A percentile compares a stretch with the other conserved stretches of the same genome.
These are phyloP conservation scores for Sarcophaga subvicina DNA, from an alignment of 2,888 invertebrate genomes.

Conservation along the genomic window DNA sequence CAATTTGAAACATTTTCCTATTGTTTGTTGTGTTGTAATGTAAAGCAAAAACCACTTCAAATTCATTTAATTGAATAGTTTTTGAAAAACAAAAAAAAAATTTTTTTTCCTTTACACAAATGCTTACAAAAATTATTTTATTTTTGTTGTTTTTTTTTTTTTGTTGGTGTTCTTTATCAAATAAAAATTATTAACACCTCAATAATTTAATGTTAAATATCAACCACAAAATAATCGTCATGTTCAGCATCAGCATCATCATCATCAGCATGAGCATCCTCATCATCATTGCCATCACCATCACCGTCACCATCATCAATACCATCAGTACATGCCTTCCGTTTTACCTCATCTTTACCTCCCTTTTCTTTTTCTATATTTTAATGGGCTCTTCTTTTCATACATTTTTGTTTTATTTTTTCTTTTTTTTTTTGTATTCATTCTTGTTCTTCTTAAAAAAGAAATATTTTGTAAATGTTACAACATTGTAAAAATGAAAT, in stretches of 20 bases:
- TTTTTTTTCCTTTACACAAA: too few relatives aligned
- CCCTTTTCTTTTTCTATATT: not conserved
- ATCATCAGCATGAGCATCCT: conserved; percentile 21
- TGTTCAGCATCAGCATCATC: not conserved
- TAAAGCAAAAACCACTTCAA: too few relatives aligned
- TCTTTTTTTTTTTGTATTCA: not conserved
- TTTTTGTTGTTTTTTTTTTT: not conserved
- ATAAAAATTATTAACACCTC: conserved; percentile 78
- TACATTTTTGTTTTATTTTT: not conserved
- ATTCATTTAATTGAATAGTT: too few relatives aligned
- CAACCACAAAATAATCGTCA: conserved; percentile 58
- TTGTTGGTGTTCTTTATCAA: conserved; percentile 39
- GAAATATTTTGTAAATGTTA: conserved; percentile 38
- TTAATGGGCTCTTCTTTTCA: not conserved
- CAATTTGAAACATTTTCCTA: not conserved
- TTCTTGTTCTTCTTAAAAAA: not conserved
- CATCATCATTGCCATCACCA: conserved; percentile 17
- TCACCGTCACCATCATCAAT: conserved; percentile 34
- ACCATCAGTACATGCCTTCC: conserved; percentile 2
- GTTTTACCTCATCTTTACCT: not conserved
- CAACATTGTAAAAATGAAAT: conserved; percentile 60
- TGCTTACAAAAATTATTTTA: conserved; percentile 5
- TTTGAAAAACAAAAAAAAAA: too few relatives aligned
- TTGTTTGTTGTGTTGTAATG: not conserved
- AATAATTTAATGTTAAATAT: conserved; percentile 74